phyloP scores from a whole-genome alignment of 2,797 vertebrate species.

The Sparus aurata region DNA sequence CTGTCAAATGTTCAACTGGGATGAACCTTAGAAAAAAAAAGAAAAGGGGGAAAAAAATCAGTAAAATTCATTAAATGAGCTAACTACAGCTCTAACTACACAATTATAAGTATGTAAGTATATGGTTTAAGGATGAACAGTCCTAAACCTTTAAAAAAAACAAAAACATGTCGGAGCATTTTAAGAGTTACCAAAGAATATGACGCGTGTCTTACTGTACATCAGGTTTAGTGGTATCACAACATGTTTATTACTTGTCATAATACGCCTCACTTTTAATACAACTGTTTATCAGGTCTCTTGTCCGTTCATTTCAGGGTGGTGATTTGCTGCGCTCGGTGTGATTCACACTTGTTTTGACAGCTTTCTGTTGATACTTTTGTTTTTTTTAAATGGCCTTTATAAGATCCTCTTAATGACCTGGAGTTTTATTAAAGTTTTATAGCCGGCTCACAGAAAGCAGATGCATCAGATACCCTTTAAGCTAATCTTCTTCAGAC shows the following conservation, averaged over 20 bases:
- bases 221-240: background rate
- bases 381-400: background rate
- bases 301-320: background rate
- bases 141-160: background rate
- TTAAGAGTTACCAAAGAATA: background rate
- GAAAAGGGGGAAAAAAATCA: too few relatives aligned
- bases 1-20: background rate
- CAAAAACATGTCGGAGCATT: background rate
- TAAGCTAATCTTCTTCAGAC: conserved; percentile 37
- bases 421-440: background rate
- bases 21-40: background rate
- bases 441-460: conserved; percentile 11
- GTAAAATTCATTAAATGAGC: background rate
- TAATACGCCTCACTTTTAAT: background rate
- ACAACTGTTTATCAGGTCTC: background rate
- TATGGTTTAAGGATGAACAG: background rate
- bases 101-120: background rate
- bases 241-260: background rate
- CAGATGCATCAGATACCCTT: conserved; percentile 34
- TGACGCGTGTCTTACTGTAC: background rate
- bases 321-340: background rate
- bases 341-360: background rate
- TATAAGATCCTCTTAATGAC: background rate
- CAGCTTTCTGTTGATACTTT: conserved; percentile 17
- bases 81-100: too few relatives aligned